Conservation (phyloP, 2,888 invertebrate genomes). For the Hypsopygia costalis region DNA sequence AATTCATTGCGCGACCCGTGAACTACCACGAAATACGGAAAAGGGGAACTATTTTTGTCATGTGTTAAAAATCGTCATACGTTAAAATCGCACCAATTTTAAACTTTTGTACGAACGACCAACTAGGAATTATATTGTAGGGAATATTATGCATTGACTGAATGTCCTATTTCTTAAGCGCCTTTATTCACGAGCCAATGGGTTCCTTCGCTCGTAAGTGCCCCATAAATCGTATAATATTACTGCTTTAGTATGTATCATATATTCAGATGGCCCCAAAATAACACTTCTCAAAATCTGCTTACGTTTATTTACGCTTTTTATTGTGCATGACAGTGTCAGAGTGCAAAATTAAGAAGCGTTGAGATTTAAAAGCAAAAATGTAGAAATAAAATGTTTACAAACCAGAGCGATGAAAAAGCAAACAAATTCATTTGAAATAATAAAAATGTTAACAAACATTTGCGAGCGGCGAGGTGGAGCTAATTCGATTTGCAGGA, state of each 20-base stretch:
- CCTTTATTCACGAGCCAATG: conserved; percentile 41
- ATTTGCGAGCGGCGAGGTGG: conserved; percentile 25
- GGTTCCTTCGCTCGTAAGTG: conserved; percentile 46
- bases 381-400: conserved; percentile 5
- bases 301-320: conserved; percentile 7
- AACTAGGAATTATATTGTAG: neutral
- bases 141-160: conserved; percentile 14
- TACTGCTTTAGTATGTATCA: conserved; percentile 38
- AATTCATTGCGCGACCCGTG: conserved; percentile 39
- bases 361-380: neutral
- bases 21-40: conserved; percentile 24
- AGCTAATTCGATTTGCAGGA: conserved; percentile 30
- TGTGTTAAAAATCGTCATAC: conserved; percentile 4
- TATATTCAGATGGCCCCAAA: conserved; percentile 29
- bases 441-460: conserved; percentile 28
- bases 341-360: conserved; percentile 18
- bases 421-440: conserved; percentile 13
- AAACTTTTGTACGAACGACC: neutral
- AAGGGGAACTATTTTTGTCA: conserved; percentile 8
- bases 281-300: conserved; percentile 11
- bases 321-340: conserved; percentile 4
- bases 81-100: neutral
- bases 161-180: conserved; percentile 36
- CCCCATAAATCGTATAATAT: conserved; percentile 50
- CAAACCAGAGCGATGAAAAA: conserved; percentile 3